Conservation (phyloP, 2,113 vertebrate species). For the Heterotis niloticus region DNA sequence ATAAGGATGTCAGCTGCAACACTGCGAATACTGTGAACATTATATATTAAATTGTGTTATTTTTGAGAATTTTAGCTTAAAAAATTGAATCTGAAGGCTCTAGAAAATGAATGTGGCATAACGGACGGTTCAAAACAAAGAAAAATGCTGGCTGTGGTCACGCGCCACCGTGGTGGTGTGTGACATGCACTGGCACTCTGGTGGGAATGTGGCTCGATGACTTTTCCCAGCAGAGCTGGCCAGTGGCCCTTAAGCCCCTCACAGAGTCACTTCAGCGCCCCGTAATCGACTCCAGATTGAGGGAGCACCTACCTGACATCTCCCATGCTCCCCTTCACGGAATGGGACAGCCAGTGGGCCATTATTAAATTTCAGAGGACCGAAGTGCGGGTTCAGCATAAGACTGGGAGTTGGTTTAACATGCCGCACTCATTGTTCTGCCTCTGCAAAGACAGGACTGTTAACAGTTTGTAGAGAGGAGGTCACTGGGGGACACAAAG, state of each 20-base stretch:
- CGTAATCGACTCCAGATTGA: not conserved
- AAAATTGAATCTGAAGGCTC: too few species aligned
- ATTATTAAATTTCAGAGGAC: slow-evolving; percentile 1
- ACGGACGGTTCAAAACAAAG: too few species aligned
- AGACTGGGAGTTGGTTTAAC: not conserved
- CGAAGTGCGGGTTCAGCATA: not conserved
- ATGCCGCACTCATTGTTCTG: not conserved
- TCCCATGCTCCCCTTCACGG: not conserved
- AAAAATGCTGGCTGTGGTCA: too few species aligned
- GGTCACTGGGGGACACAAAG: too few species aligned
- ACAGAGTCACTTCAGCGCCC: not conserved
- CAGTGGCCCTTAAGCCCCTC: too few species aligned
- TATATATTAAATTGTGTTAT: too few species aligned
- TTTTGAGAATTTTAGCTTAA: too few species aligned
- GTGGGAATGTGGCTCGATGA: not conserved
- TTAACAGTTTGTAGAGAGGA: too few species aligned
- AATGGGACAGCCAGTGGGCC: not conserved
- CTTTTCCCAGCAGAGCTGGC: not conserved
- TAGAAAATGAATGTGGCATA: too few species aligned
- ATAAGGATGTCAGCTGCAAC: too few species aligned
- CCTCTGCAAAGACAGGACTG: not conserved
- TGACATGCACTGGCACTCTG: not conserved
- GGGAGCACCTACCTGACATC: slow-evolving; percentile 19
- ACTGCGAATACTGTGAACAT: too few species aligned
- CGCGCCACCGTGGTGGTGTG: not conserved